These are phyloP conservation scores for Calosoma granatense DNA, from an alignment of 1,140 invertebrate genomes.

Conservation along the genomic window DNA sequence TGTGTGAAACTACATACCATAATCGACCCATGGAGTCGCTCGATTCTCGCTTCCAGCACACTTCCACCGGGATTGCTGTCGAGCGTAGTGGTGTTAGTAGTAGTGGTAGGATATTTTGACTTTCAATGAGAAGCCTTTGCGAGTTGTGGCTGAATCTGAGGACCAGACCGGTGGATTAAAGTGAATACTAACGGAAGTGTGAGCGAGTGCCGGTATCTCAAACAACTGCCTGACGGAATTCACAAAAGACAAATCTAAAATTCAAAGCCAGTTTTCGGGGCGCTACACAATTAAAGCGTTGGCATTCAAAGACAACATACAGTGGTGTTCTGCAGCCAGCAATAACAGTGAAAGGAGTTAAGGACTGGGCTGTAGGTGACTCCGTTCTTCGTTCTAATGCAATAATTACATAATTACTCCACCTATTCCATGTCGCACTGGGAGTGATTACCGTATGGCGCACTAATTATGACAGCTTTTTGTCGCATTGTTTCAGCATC, in stretches of 20 bases:
- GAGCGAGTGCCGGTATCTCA: neutral
- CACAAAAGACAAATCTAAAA: conserved; percentile 1
- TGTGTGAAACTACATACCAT: conserved; percentile 1
- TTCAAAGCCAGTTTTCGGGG: neutral
- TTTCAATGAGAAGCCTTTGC: neutral
- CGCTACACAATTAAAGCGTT: neutral
- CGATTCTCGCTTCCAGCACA: neutral
- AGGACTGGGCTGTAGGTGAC: neutral
- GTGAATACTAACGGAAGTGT: neutral
- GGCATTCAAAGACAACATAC: neutral
- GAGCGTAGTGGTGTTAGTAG: too few relatives aligned
- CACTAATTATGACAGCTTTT: conserved; percentile 17
- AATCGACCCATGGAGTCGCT: neutral
- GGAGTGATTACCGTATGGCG: neutral
- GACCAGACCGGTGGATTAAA: neutral
- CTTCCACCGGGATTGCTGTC: too few relatives aligned
- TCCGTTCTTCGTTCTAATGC: conserved; percentile 12
- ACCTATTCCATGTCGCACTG: conserved; percentile 16
- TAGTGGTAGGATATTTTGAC: conserved; percentile 5
- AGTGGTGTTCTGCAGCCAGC: too few relatives aligned
- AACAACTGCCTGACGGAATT: neutral
- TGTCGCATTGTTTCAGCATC: conserved; percentile 14
- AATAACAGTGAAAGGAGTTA: too few relatives aligned
- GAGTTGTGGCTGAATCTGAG: neutral
- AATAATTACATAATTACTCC: conserved; percentile 20